Evolutionary conservation across 2,797 vertebrate species (phyloP).

Genomic region (Sternotherus odoratus): DNA sequence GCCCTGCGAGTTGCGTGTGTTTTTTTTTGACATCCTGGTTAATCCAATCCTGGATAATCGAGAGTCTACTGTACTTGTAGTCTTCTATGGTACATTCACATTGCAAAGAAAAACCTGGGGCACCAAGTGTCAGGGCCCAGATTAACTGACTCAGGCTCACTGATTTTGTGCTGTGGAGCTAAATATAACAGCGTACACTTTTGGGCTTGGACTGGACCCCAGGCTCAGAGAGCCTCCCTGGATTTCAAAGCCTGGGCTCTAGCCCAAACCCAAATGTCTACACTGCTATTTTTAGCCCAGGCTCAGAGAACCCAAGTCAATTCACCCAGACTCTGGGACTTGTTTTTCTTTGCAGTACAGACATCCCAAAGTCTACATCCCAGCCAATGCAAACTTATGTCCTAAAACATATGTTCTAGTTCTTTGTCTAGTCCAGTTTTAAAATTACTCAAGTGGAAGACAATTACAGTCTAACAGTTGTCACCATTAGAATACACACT

Average conservation of each 20-base stretch:
- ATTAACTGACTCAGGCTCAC: not conserved
- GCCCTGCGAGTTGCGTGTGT: too few relatives aligned
- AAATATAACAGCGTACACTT: not conserved
- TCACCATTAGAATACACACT: not conserved
- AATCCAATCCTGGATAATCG: too few relatives aligned
- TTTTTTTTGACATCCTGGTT: too few relatives aligned
- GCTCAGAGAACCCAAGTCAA: not conserved
- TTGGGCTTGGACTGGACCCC: not conserved
- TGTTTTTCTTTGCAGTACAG: not conserved
- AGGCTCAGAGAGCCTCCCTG: not conserved
- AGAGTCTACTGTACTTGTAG: too few relatives aligned
- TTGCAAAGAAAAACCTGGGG: not conserved
- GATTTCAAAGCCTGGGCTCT: not conserved
- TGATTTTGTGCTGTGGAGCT: not conserved
- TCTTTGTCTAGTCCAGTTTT: not conserved
- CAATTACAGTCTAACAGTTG: not conserved
- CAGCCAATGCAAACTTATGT: not conserved
- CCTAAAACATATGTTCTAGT: not conserved
- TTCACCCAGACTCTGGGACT: not conserved
- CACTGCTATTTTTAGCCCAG: not conserved
- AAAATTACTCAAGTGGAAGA: not conserved
- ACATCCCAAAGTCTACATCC: not conserved
- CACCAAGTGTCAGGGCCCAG: not conserved
- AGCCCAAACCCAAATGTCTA: not conserved
- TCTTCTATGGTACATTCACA: not conserved